A percentile compares a stretch with the other conserved stretches of the same genome.
These are phyloP conservation scores for Eupeodes corollae DNA, from an alignment of 1,140 invertebrate species.

Conservation along the genomic window DNA sequence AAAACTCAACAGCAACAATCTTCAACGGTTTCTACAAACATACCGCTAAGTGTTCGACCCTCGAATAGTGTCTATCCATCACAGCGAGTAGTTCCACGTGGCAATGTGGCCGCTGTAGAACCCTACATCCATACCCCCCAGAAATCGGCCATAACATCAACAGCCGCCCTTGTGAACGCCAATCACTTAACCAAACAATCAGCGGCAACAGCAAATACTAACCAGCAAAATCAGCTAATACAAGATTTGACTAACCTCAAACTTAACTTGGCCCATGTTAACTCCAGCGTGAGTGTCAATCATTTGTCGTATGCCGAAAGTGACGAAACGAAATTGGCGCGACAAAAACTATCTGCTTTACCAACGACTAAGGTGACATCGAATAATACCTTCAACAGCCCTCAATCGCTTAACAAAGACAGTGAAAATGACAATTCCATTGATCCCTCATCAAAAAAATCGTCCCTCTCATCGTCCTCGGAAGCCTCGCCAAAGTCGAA, in stretches of 20 bases:
- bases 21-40: neutral
- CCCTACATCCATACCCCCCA: conserved; percentile 78
- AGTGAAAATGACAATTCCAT: too few relatives aligned
- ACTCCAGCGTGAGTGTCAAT: conserved; percentile 12
- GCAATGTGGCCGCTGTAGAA: conserved; percentile 79
- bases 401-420: conserved; percentile 4
- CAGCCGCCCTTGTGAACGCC: conserved; percentile 20
- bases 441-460: conserved; percentile 3
- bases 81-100: conserved; percentile 36
- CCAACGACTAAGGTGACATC: conserved; percentile 43
- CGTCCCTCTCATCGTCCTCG: conserved; percentile 9
- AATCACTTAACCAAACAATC: conserved; percentile 26
- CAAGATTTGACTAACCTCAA: conserved; percentile 32
- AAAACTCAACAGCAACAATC: too few relatives aligned
- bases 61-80: conserved; percentile 9
- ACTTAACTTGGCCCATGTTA: conserved; percentile 10
- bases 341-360: conserved; percentile 21
- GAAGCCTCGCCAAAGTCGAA: conserved; percentile 16
- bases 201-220: conserved; percentile 25
- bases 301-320: conserved; percentile 21
- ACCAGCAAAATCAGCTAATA: conserved; percentile 33
- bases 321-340: conserved; percentile 34
- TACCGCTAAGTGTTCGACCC: neutral
- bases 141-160: conserved; percentile 20
- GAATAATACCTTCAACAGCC: conserved; percentile 45